These are phyloP conservation scores for Nycticorax nycticorax DNA, from an alignment of 2,113 vertebrate genomes.

Conservation along the genomic window DNA sequence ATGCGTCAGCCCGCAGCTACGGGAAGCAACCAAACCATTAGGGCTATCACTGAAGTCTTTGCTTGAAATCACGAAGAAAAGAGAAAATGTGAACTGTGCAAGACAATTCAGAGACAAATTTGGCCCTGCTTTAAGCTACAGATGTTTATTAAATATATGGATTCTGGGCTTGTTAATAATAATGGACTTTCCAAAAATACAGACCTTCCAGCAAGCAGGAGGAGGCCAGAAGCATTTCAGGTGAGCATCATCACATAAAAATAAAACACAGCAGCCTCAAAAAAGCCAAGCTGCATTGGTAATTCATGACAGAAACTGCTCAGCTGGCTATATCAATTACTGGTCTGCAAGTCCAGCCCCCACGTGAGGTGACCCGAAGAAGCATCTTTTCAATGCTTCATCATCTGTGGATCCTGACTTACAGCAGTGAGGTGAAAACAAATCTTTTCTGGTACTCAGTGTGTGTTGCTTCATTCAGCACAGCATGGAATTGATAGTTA, in stretches of 20 bases:
- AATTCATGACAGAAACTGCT: neutral
- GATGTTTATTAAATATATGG: neutral
- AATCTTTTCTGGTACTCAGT: neutral
- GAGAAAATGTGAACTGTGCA: neutral
- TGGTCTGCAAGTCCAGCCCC: neutral
- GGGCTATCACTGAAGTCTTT: neutral
- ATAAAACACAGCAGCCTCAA: neutral
- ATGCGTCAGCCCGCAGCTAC: neutral
- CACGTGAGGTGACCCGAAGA: neutral
- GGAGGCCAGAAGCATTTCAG: neutral
- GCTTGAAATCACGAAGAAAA: neutral
- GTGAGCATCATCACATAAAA: neutral
- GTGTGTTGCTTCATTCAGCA: neutral
- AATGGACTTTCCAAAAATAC: neutral
- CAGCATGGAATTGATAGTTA: neutral
- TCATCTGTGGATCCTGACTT: neutral
- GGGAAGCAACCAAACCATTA: neutral
- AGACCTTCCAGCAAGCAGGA: neutral
- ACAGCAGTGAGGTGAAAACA: neutral
- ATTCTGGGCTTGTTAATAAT: neutral
- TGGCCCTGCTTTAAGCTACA: neutral
- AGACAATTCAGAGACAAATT: neutral
- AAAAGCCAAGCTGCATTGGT: neutral
- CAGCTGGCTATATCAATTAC: neutral
- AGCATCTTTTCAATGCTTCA: neutral